Evolutionary conservation across 2,113 vertebrate species (phyloP), one percentile per base, ranked within the genome.

Genomic region (Typhlomys cinereus): DNA sequence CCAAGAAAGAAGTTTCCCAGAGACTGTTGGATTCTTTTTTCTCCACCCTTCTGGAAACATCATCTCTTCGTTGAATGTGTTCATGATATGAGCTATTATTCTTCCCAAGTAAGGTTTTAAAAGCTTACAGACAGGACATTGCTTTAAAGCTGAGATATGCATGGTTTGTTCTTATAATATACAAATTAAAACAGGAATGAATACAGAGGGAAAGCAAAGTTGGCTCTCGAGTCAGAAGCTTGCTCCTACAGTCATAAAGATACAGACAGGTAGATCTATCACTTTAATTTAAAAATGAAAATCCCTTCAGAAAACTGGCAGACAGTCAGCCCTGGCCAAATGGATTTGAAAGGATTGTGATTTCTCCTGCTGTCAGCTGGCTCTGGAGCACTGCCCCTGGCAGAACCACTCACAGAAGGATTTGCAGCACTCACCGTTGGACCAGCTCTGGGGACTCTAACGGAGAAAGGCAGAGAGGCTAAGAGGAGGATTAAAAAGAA

Each of bases 281-380:
- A 91, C 48, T 96, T 97, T 62, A 94, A 94, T 94, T 96, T 95
- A 86, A 91, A 76, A 89, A 67, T 87, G 94, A 95, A 96, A 97
- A 92, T 93, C 85, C 76, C 75, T 94, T 95, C 57, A 88, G 81
- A 91, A 94, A 91, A 57, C 29, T 94, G 84, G 96, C 94, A 90
- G 93, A 31, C 85, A 92, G 83, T 90, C 92, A 96, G 61, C 74
- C 83, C 82, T 88, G 23, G 39, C 54, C 91, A 29, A 59, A 89
- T 44, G 67, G 71, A 67, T 85, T 80, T 67, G 90, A 96, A 94
- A 96, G 85, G 85, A 89, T 34, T 95, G 57, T 89, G 50, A 91
- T 82, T 93, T 92, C 79, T 96, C 67, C 80, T 92, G 80, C 92
- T 94, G 61, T 89, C 44, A 44, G 59, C 75, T 17, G 66, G 83